Evolutionary conservation across 1,140 invertebrate genomes (phyloP).

Genomic region (Aphidius gifuensis): DNA sequence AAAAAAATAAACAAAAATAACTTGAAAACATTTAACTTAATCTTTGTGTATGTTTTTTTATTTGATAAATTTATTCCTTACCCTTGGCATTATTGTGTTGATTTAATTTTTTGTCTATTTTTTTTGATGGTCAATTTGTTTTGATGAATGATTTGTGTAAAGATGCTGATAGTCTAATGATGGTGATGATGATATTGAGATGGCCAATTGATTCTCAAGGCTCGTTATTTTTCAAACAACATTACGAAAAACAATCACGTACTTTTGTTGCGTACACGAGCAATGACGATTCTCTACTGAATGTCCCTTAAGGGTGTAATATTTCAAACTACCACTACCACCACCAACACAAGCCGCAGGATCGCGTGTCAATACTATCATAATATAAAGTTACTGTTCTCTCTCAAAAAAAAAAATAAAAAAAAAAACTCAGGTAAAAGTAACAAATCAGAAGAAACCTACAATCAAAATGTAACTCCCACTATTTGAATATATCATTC

Average conservation of each 20-base stretch:
- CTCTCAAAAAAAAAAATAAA: neutral
- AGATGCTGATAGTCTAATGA: neutral
- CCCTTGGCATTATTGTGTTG: constrained; percentile 37
- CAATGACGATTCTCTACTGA: constrained; percentile 42
- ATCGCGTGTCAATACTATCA: constrained; percentile 31
- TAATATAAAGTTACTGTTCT: no score
- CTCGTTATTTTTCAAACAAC: constrained; percentile 12
- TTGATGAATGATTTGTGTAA: neutral
- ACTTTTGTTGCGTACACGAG: constrained; percentile 33
- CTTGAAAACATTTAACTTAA: no score
- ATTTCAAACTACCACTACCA: constrained; percentile 25
- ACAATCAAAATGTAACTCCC: no score
- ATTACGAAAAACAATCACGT: constrained; percentile 21
- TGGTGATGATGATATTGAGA: constrained; percentile 20
- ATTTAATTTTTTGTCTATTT: neutral
- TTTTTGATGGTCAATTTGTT: no score
- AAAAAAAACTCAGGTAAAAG: no score
- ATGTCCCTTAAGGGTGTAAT: constrained; percentile 11
- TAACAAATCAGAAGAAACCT: no score
- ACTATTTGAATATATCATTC: no score
- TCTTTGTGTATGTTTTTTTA: neutral
- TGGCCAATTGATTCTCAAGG: constrained; percentile 39
- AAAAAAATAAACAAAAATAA: no score
- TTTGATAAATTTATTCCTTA: constrained; percentile 22
- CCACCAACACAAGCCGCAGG: constrained; percentile 33